Evolutionary conservation across 2,113 vertebrate genomes (phyloP).

Genomic region (Glareola pratincola): DNA sequence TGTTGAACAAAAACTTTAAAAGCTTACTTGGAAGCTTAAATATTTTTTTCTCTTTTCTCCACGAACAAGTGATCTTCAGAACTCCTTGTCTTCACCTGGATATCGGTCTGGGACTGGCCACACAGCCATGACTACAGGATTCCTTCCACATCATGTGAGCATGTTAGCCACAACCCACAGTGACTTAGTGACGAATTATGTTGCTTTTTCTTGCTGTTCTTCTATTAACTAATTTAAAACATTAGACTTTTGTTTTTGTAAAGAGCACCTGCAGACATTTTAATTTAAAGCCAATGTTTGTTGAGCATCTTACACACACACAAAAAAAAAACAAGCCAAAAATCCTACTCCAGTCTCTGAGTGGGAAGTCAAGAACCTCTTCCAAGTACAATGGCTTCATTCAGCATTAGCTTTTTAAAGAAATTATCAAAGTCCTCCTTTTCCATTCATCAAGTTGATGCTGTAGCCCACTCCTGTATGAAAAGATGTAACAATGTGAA

Average conservation of each 20-base stretch:
- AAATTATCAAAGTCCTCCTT: conserved; percentile 58
- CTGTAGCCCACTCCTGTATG: conserved; percentile 37
- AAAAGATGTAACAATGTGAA: conserved; percentile 8
- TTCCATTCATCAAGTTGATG: conserved; percentile 56
- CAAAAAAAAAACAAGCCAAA: conserved; percentile 68
- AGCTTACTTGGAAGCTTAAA: conserved; percentile 78
- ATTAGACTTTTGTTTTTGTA: conserved; percentile 73
- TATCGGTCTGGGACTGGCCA: conserved; percentile 77
- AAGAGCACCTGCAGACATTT: conserved; percentile 72
- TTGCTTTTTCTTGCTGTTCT: conserved; percentile 70
- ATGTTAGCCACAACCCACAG: conserved; percentile 65
- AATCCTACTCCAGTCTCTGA: conserved; percentile 67
- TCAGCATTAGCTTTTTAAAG: conserved; percentile 56
- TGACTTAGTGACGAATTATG: conserved; percentile 66
- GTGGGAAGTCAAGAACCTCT: conserved; percentile 70
- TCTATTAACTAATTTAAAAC: conserved; percentile 70
- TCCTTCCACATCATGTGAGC: conserved; percentile 69
- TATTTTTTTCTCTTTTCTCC: conserved; percentile 75
- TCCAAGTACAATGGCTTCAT: conserved; percentile 71
- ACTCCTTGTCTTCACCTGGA: conserved; percentile 74
- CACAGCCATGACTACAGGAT: conserved; percentile 77
- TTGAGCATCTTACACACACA: conserved; percentile 69
- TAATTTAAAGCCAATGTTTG: conserved; percentile 71
- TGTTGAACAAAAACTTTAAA: conserved; percentile 75
- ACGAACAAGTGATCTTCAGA: conserved; percentile 72